These are phyloP conservation scores for Anolis carolinensis DNA, from an alignment of 2,113 vertebrate genomes.

Conservation along the genomic window DNA sequence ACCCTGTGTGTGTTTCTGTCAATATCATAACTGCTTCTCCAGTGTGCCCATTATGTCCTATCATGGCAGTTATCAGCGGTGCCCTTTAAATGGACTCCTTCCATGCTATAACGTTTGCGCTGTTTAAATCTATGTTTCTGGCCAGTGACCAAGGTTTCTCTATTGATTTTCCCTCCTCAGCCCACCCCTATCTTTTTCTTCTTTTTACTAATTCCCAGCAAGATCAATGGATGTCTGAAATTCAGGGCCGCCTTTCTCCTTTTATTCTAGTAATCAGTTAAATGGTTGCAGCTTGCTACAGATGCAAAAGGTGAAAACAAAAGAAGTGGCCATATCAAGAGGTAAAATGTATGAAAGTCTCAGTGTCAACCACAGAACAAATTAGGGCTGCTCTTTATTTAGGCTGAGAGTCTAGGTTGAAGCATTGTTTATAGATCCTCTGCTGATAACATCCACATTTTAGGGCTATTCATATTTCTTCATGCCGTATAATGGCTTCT, in stretches of 20 bases:
- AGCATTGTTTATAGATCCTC: too few species aligned
- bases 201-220: slow-evolving; percentile 53
- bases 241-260: background rate
- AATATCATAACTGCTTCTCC: slow-evolving; percentile 46
- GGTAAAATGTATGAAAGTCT: background rate
- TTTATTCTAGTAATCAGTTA: slow-evolving; percentile 52
- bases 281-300: slow-evolving; percentile 29
- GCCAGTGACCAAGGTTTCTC: slow-evolving; percentile 28
- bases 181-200: slow-evolving; percentile 1
- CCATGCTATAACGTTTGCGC: slow-evolving; percentile 27
- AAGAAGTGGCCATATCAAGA: background rate
- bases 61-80: slow-evolving; percentile 38
- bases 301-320: slow-evolving; percentile 32
- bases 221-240: slow-evolving; percentile 60
- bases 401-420: background rate
- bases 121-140: slow-evolving; percentile 52
- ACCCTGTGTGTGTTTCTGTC: slow-evolving; percentile 42
- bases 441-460: too few species aligned
- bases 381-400: background rate
- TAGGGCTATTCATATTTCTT: too few species aligned
- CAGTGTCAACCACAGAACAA: background rate
- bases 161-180: slow-evolving; percentile 27
- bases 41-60: slow-evolving; percentile 50
- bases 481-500: too few species aligned
- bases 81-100: slow-evolving; percentile 48